Conservation (phyloP, 2,888 invertebrate genomes). For the Timandra comae region DNA sequence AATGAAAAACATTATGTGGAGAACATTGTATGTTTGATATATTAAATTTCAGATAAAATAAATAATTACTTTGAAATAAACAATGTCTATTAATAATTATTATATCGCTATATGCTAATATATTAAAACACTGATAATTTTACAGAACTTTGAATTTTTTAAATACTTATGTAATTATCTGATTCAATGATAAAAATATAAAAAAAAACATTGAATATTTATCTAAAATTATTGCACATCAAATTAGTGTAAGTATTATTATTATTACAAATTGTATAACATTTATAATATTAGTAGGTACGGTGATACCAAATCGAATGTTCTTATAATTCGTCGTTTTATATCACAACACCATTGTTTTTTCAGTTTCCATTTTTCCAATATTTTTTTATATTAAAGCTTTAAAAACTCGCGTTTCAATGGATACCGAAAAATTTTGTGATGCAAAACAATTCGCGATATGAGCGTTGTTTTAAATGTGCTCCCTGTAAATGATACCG, state of each 20-base stretch:
- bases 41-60: constrained; percentile 62
- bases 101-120: constrained; percentile 20
- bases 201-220: constrained; percentile 14
- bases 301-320: no score
- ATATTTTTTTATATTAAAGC: constrained; percentile 25
- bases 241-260: constrained; percentile 12
- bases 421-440: constrained; percentile 34
- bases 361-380: constrained; percentile 32
- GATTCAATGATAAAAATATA: constrained; percentile 7
- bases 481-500: constrained; percentile 30
- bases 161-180: constrained; percentile 24
- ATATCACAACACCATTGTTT: constrained; percentile 35
- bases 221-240: constrained; percentile 20
- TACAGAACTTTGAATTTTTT: constrained; percentile 41
- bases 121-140: constrained; percentile 48
- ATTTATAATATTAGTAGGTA: no score
- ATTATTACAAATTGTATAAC: no score
- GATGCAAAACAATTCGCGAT: constrained; percentile 21
- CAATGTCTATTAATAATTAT: constrained; percentile 34
- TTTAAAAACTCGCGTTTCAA: constrained; percentile 10
- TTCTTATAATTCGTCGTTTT: constrained; percentile 26
- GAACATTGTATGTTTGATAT: constrained; percentile 56
- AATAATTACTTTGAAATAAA: constrained; percentile 55
- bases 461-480: constrained; percentile 21
- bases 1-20: constrained; percentile 32